Base-by-base conservation (phyloP, 2,888 invertebrate genomes). In the Strigamia transsilvanica region DNA sequence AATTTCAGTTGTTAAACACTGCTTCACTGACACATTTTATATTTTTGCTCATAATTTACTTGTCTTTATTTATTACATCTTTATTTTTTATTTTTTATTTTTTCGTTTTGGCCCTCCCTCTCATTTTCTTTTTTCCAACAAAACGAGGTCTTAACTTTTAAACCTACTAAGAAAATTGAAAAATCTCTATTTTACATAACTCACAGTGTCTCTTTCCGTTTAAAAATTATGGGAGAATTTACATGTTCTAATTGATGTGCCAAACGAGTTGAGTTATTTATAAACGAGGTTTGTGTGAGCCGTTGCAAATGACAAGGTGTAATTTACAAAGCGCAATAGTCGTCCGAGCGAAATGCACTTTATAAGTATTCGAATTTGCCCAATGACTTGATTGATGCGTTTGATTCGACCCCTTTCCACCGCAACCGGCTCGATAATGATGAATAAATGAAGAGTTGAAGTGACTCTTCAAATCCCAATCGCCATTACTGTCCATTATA, bases 401-500 rank as follows among this genome's bases (percentile, higher is more conserved):
- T 66, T 21, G 61, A 66, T 18, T 23, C 23, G 61, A 66, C 21
- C 61, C 21, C 0, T 66, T 66, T 21, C n/a, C 61, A 18, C 21
- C 18, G 21, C 61, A 66, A 66, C 61, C 61, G 7, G 61, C 23
- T 66, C 61, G 6, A 66, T 66, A 66, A 66, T 23, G 61, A 66
- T 66, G 61, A 66, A 66, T 66, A 66, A 66, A 66, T 66, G 61
- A 66, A 66, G 61, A 66, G 61, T 66, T n/a, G 18, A 21, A 66
- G 61, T 66, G 61, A 66, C 61, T 66, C 61, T 23, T 21, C 61
- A 66, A 66, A 66, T 66, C 61, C 61, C 61, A 23, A 66, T 66
- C 61, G 61, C 61, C 61, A 66, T 66, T 66, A 66, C 61, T 66
- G 61, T 66, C 61, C 18, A 66, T 66, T 66, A 66, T 66, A 66